These are phyloP conservation scores for Sebastiscus tertius DNA, from an alignment of 2,797 vertebrate species.

Conservation along the genomic window DNA sequence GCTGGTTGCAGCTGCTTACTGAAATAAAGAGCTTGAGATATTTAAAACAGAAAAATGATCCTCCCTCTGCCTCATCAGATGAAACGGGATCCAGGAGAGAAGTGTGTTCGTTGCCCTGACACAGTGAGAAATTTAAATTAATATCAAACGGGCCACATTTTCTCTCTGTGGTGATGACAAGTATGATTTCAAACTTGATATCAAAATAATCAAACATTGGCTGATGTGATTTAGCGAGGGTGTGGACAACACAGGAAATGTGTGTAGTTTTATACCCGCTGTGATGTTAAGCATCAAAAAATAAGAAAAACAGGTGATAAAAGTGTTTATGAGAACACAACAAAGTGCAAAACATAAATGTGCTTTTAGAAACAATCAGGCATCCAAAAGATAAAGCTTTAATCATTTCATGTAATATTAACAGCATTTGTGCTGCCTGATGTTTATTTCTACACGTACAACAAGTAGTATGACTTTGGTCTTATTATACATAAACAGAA, in stretches of 20 bases:
- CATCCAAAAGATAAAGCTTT: neutral
- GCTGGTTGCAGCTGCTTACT: conserved; percentile 52
- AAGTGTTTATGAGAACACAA: neutral
- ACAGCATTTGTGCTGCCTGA: neutral
- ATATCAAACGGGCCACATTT: conserved; percentile 9
- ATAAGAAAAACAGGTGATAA: neutral
- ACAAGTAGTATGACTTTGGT: neutral
- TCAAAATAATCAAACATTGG: conserved; percentile 45
- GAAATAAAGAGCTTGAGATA: conserved; percentile 57
- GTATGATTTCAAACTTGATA: conserved; percentile 49
- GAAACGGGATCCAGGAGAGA: conserved; percentile 42
- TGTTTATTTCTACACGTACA: neutral
- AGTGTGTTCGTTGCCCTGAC: neutral
- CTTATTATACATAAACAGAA: neutral
- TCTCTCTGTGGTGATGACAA: conserved; percentile 23
- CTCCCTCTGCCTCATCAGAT: conserved; percentile 28
- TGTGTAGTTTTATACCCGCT: neutral
- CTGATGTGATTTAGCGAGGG: conserved; percentile 18
- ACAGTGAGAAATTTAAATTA: conserved; percentile 35
- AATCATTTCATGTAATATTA: neutral
- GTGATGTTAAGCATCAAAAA: neutral
- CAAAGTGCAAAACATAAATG: neutral
- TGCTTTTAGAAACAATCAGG: neutral
- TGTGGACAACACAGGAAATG: neutral
- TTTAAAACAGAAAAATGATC: conserved; percentile 63